Evolutionary conservation across 2,888 invertebrate species (phyloP), one percentile per base, ranked within the genome.

Genomic region (Aethes cnicana): DNA sequence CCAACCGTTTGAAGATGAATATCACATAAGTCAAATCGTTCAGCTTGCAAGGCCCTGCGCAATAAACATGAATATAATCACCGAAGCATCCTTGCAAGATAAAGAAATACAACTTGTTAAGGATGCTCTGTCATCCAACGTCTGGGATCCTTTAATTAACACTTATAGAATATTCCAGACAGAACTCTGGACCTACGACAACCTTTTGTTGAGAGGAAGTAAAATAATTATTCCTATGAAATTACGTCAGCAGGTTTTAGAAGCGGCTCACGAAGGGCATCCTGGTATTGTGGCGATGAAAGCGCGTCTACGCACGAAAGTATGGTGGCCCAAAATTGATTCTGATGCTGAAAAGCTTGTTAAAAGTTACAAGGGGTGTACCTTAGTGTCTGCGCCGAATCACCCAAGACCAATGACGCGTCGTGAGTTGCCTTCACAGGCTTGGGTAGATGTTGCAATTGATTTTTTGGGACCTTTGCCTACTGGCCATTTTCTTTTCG

Each of bases 401-500:
- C 54, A 42, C 2, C 57, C 57, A 4, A 23, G 6, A 0, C 59
- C 60, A 20, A n/a, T 61, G 9, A 55, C 49, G 9, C n/a, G 56
- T 2, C 17, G 56, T 0, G 53, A 54, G 11, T 12, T 61, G 3
- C 61, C 59, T 4, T 1, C n/a, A 1, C 37, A 17, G 8, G 49
- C 60, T 0, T 64, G 62, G 62, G 17, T 59, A 0, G 60, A 61
- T 12, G 9, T 59, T 7, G 62, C 63, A 0, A 30, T 68, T 1
- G 62, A 62, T n/a, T n/a, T n/a, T n/a, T 41, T 66, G 3, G 62
- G 62, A 0, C 63, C 63, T 2, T 17, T 61, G 8, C 59, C 61
- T 4, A 59, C n/a, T 17, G 37, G 20, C 4, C 53, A 62, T 8
- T 56, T 62, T 17, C 1, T 65, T 0, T 18, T 66, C 0, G 62